Base-by-base conservation (phyloP, 35 echinoderm and acorn worm genomes). In the Apostichopus parvimensis region DNA sequence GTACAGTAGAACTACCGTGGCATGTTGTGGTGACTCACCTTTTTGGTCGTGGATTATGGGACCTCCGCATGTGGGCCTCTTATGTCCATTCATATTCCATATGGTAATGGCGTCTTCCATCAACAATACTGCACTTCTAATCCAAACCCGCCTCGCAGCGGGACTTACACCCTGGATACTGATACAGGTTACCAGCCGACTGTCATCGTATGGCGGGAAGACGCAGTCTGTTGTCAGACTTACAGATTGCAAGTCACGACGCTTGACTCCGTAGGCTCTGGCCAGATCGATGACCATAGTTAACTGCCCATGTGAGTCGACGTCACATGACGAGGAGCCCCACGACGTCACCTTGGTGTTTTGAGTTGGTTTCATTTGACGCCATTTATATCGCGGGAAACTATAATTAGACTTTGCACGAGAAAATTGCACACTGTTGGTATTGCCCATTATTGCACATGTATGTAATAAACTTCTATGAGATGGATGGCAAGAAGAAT, bases 191-290 rank as follows among this genome's bases (percentile, higher is more conserved):
- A 97, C 21, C 64, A 97, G 60, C 21, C 88, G 87, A 82, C 93
- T 94, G 56, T 97, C 95, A 34, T 97, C 95, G n/a, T 90, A 97
- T 23, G 95, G 95, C 13, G 92, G 83, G 70, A 97, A 97, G 22
- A 94, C 87, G 20, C 95, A 97, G 34, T 94, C 91, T 55, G 93
- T 94, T 77, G 91, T 92, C 90, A 94, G 91, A 21, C 86, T 87
- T n/a, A 95, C 77, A 13, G 82, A 73, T 5, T 91, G 94, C 8
- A 91, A 57, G 18, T 94, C 93, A 0, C 89, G 93, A 24, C 88
- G 91, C 18, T 78, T 94, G 18, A 91, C 78, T 52, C 91, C 89
- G 70, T 94, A 90, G n/a, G 91, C 91, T 26, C 95, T 75, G 17
- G 93, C 91, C 54, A 97, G 65, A 64, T 97, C 93, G 34, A 97